Conservation (phyloP, 2,797 vertebrate genomes). For the Buceros bicornis region DNA sequence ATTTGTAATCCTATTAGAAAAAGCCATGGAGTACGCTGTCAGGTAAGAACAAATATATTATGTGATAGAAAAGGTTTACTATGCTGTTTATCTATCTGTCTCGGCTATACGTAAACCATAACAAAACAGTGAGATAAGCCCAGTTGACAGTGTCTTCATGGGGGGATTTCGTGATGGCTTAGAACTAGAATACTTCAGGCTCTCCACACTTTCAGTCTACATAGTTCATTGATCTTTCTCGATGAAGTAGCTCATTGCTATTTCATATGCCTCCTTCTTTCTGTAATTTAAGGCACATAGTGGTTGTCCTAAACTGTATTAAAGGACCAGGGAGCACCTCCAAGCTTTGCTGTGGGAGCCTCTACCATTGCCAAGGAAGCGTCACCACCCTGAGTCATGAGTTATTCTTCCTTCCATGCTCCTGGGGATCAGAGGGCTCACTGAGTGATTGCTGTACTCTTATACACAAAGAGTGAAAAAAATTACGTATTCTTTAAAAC, state of each 20-base stretch:
- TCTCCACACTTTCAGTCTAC: neutral
- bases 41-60: neutral
- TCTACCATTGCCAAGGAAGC: neutral
- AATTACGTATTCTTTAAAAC: neutral
- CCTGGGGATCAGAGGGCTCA: neutral
- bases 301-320: neutral
- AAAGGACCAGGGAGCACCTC: neutral
- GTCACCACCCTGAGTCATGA: neutral
- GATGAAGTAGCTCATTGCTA: neutral
- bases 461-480: neutral
- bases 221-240: neutral
- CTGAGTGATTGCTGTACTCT: neutral
- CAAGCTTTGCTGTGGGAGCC: neutral
- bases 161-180: neutral
- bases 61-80: neutral
- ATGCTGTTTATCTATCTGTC: neutral
- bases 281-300: neutral
- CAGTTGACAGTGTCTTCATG: neutral
- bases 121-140: neutral
- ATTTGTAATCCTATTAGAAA: constrained; percentile 17
- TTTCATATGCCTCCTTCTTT: neutral
- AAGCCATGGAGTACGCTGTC: neutral
- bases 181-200: neutral
- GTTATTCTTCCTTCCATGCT: neutral
- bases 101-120: neutral